A percentile compares a stretch with the other conserved stretches of the same genome.
These are phyloP conservation scores for Synergus itoensis DNA, from an alignment of 2,888 invertebrate species.

Conservation along the genomic window DNA sequence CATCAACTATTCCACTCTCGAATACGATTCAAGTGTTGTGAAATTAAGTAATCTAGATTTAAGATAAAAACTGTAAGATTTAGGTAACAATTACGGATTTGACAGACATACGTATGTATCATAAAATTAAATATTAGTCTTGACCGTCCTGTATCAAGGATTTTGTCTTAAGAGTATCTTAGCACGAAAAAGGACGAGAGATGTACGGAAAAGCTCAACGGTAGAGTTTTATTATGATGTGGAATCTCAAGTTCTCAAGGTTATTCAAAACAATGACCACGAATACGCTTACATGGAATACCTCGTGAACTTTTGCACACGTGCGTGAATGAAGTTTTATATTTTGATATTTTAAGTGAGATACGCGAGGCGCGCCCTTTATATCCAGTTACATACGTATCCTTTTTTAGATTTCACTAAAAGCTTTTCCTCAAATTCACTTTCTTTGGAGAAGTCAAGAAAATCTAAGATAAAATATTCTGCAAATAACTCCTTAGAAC, in stretches of 20 bases:
- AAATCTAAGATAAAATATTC: neutral
- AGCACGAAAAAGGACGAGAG: slow-evolving; percentile 45
- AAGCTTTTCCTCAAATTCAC: slow-evolving; percentile 28
- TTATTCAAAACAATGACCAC: slow-evolving; percentile 48
- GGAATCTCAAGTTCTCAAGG: slow-evolving; percentile 55
- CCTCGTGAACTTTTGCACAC: slow-evolving; percentile 47
- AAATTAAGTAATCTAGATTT: slow-evolving; percentile 31
- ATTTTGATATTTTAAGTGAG: slow-evolving; percentile 50
- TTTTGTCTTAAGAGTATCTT: slow-evolving; percentile 43
- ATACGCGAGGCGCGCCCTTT: slow-evolving; percentile 36
- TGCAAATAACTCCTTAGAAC: neutral
- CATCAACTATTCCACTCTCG: slow-evolving; percentile 12
- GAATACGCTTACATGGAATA: slow-evolving; percentile 51
- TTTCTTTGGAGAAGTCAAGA: slow-evolving; percentile 39
- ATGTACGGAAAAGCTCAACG: slow-evolving; percentile 44
- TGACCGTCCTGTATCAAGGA: slow-evolving; percentile 55
- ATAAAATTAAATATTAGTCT: slow-evolving; percentile 25
- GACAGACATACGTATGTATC: neutral
- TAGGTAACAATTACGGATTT: slow-evolving; percentile 16
- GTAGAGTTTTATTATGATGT: slow-evolving; percentile 43
- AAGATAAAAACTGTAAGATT: slow-evolving; percentile 2
- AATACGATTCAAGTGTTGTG: slow-evolving; percentile 30
- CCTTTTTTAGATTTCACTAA: slow-evolving; percentile 7
- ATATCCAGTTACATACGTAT: slow-evolving; percentile 32
- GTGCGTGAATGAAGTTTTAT: slow-evolving; percentile 52